Base-by-base conservation (phyloP, 1,140 invertebrate genomes). In the Colletes latitarsis region DNA sequence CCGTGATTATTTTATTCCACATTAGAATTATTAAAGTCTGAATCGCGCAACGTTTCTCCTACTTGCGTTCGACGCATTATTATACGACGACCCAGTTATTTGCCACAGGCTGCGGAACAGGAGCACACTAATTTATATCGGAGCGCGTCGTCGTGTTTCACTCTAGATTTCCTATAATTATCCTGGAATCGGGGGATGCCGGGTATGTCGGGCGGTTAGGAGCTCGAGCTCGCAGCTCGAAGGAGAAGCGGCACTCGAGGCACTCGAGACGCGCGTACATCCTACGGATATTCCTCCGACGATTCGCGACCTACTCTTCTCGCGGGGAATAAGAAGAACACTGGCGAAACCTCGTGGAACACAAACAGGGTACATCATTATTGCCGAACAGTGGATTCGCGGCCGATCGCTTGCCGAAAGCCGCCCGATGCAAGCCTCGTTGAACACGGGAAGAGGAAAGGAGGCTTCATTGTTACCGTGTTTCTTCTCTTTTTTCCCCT, bases 301-400 rank as follows among this genome's bases (percentile, higher is more conserved):
- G 69, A 62, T 43, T 53, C 69, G 66, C 57, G 68, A 71, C 76
- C 58, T 62, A 52, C 58, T 78, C 49, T 55, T 21, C 49, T 41
- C 57, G 14, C 66, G 53, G 12, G 9, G 64, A 49, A 19, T 19
- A 67, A 30, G 41, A 62, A 71, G 43, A 49, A 41, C 60, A 63
- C 30, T 19, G 17, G 21, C 5, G n/a, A 4, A 57, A 49, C n/a
- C 52, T 52, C 67, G 69, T 39, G 66, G 73, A 80, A 77, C 55
- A 71, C 69, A 88, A 86, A 89, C 76, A 82, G 64, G 55, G 79
- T 83, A 82, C 83, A 86, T 90, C 88, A 87, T 90, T 90, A 90
- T 89, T 88, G 80, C 55, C 73, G 88, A 83, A 86, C 76, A 49
- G 79, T 84, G 82, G 83, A 88, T 88, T 90, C 83, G 87, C 85